Evolutionary conservation across 1,140 invertebrate species (phyloP).

Genomic region (Trichoplusia ni): DNA sequence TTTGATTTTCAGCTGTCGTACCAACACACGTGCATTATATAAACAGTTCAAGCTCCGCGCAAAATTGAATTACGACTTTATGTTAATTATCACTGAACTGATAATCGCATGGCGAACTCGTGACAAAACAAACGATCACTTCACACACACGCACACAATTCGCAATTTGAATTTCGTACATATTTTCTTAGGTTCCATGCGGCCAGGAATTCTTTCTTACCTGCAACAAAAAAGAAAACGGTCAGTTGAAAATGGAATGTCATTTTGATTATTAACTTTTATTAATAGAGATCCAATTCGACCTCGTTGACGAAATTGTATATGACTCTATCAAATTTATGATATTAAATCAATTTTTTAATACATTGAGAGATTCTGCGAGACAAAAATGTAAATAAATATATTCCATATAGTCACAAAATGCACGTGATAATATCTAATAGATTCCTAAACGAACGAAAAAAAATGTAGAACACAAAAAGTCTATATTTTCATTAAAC

Average conservation of each 20-base stretch:
- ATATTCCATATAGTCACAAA: no score
- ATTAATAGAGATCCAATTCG: constrained; percentile 18
- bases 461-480: no score
- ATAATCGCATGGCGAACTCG: constrained; percentile 59
- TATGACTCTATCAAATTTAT: no score
- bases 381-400: no score
- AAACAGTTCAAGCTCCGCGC: constrained; percentile 41
- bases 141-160: constrained; percentile 43
- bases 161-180: constrained; percentile 61
- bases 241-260: constrained; percentile 20
- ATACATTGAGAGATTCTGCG: no score
- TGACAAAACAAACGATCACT: constrained; percentile 61
- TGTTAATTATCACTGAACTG: constrained; percentile 64
- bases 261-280: constrained; percentile 11
- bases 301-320: not conserved
- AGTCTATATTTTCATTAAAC: not conserved
- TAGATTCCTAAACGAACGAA: no score
- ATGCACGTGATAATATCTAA: not conserved
- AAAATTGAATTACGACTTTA: constrained; percentile 72
- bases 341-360: no score
- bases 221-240: constrained; percentile 65
- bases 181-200: constrained; percentile 24
- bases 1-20: constrained; percentile 69
- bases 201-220: constrained; percentile 54
- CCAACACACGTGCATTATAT: constrained; percentile 45